Base-by-base conservation (phyloP, 2,888 invertebrate species). In the Stratiomys singularior region DNA sequence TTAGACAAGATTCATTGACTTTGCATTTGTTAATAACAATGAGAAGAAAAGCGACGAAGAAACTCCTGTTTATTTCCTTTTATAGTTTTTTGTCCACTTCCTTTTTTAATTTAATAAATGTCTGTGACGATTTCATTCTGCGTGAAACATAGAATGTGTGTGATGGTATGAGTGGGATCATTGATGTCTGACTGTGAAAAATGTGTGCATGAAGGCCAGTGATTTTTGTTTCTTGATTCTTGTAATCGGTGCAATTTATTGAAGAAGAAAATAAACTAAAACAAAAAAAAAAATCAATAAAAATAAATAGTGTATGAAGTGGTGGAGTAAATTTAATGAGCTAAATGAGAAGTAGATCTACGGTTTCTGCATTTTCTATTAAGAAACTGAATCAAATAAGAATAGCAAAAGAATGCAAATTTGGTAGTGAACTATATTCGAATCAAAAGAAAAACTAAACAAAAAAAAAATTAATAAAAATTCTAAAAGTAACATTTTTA, bases 231-330 rank as follows among this genome's bases (percentile, higher is more conserved):
- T 66, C 27, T 60, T 77, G 76, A 58, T 80, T 80, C 79, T 74
- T 77, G 77, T 80, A 81, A 81, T 81, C 81, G 81, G 82, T 82
- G 82, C 81, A 81, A 81, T 81, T 81, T 81, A 81, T 81, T 80
- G 80, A 80, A 80, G 77, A 81, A 80, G 78, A 37, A 76, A 67
- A 77, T 64, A 25, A 77, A 23, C 25, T n/a, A n/a, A n/a, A n/a
- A n/a, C n/a, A n/a, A n/a, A n/a, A 72, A 67, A 74, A 9, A 37
- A 9, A 37, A 37, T 37, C 5, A 3, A 37, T 37, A 37, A 37
- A 37, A 37, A 60, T 63, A n/a, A 30, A 69, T 74, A 58, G 25
- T n/a, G 18, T 15, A 76, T 60, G 23, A 56, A 37, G 21, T 37
- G n/a, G n/a, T n/a, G 60, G 78, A 78, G 13, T 44, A 72, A 67